Evolutionary conservation across 2,888 invertebrate genomes (phyloP), one percentile per base, ranked within the genome.

Genomic region (Gastracanthus pulcherrimus): DNA sequence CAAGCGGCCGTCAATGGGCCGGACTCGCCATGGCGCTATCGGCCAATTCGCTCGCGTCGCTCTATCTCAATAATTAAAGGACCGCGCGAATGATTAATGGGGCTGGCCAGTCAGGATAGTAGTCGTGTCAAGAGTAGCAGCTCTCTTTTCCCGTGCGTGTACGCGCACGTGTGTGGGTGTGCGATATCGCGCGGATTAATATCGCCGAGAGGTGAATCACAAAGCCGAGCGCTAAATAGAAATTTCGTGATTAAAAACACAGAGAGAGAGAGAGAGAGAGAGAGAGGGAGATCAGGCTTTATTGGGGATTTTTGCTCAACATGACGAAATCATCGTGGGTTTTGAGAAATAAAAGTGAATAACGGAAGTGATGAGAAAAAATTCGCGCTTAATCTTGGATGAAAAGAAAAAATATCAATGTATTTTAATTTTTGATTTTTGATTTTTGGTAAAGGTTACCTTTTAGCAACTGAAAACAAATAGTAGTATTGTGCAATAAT

Each of bases 11-110:
- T 75, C 75, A 62, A 80, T 75, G 71, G 55, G 7, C 26, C 36
- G 23, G 29, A 58, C 62, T 58, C 38, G 19, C 41, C n/a, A n/a
- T 29, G 69, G 19, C 62, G 34, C 36, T 70, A 64, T 66, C 72
- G 16, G 31, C 38, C 62, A 29, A 66, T 64, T 70, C 51, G 23
- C n/a, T n/a, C 29, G 7, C 19, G 13, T n/a, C 48, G 31, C 77
- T 38, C 1, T 1, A 45, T 41, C 60, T 48, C 64, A 45, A 74
- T 81, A 81, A 81, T 81, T 77, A 81, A 77, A 81, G 81, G 77
- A 75, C 71, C 26, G 45, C 19, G 31, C 66, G 38, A 66, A 77
- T 77, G 72, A 77, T 74, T 77, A 76, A 77, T 72, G 69, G 76
- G 62, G 34, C 16, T 34, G 13, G 60, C 11, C 6, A 55, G 38